Conservation (phyloP, 1,140 invertebrate genomes). For the Carposina sasakii region DNA sequence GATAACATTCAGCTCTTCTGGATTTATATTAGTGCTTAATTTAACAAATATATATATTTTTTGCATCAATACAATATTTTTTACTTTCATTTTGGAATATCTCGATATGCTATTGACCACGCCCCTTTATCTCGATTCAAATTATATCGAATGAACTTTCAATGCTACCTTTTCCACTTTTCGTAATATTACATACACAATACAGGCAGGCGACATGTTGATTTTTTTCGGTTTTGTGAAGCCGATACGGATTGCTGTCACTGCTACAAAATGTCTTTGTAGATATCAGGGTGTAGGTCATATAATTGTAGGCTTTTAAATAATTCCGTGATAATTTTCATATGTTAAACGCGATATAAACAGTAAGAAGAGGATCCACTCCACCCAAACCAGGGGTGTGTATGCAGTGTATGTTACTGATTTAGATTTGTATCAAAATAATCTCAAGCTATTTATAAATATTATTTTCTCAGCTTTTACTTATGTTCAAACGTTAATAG, state of each 20-base stretch:
- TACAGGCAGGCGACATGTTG: conserved; percentile 72
- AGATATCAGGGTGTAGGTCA: conserved; percentile 71
- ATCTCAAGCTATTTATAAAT: conserved; percentile 73
- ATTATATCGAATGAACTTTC: conserved; percentile 47
- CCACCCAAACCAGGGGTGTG: conserved; percentile 68
- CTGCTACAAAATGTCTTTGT: conserved; percentile 71
- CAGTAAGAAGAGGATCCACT: conserved; percentile 61
- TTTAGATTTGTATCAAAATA: conserved; percentile 73
- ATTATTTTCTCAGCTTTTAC: conserved; percentile 72
- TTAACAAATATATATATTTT: too few relatives aligned
- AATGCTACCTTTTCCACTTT: conserved; percentile 53
- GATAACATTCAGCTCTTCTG: too few relatives aligned
- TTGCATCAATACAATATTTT: too few relatives aligned
- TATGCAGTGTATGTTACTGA: conserved; percentile 67
- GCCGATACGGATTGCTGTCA: conserved; percentile 72
- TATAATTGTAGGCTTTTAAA: conserved; percentile 62
- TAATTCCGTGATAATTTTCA: conserved; percentile 59
- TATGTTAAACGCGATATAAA: conserved; percentile 53
- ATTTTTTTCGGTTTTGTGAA: conserved; percentile 72
- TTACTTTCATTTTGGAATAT: too few relatives aligned
- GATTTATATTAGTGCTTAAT: too few relatives aligned
- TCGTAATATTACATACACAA: conserved; percentile 47
- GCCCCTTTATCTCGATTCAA: conserved; percentile 56
- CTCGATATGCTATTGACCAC: conserved; percentile 40
- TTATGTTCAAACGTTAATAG: conserved; percentile 72